Base-by-base conservation (phyloP, 2,113 vertebrate species). In the Alexandromys fortis region DNA sequence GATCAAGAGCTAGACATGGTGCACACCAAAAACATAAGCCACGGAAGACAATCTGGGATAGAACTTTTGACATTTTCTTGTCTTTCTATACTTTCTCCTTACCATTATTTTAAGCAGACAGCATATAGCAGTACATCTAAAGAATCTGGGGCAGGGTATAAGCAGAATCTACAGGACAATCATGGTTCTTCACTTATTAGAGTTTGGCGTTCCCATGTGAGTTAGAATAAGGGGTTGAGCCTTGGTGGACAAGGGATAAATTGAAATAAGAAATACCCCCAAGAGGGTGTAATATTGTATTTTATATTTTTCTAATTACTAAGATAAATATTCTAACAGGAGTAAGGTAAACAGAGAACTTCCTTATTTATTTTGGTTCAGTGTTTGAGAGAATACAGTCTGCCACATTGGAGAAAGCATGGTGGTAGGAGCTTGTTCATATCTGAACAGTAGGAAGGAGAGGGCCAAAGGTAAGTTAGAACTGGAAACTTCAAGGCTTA, bases 11-110 rank as follows among this genome's bases (percentile, higher is more conserved):
- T 78, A 47, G 12, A 78, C 76, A 52, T 30, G 38, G n/a, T 88
- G 35, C 19, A 92, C 22, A 92, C 47, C 77, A 88, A 96, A 96
- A 93, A 95, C 85, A 4, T n/a, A 92, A 85, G 70, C 61, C 47
- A 38, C 42, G 19, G 17, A 73, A 33, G 38, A 33, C 35, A 67
- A 90, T 89, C 38, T 49, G 45, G 17, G 3, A 38, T 42, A 82
- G 52, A 96, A 90, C 26, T 58, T 22, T 72, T 92, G 78, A 22
- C 1, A 24, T 55, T 38, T 83, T 3, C 81, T 86, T 95, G 81
- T 91, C 21, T 92, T 81, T 78, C 28, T 90, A 7, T 45, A 78
- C 77, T 76, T 93, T 30, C 77, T 92, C 16, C 45, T 94, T 86
- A 33, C n/a, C 38, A 77, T 1, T 2, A 79, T 47, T 76, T 86